These are phyloP conservation scores for Vombatus ursinus DNA, from an alignment of 2,113 vertebrate species.

Conservation along the genomic window DNA sequence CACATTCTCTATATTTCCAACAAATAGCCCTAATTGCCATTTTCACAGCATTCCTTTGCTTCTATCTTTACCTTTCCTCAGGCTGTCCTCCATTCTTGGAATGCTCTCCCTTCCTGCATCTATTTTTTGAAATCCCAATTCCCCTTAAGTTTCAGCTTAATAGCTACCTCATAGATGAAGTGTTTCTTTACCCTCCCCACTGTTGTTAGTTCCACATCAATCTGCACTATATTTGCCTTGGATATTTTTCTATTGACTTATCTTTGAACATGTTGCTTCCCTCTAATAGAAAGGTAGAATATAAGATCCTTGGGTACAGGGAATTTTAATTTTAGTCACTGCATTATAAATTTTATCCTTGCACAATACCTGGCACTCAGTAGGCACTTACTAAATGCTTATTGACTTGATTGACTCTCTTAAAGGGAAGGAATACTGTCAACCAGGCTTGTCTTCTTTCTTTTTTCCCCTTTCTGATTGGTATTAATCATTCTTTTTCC, in stretches of 20 bases:
- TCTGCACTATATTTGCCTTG: background rate
- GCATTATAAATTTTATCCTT: background rate
- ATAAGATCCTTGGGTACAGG: background rate
- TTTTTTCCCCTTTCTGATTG: conserved; percentile 1
- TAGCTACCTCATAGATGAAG: background rate
- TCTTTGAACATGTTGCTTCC: background rate
- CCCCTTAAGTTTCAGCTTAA: background rate
- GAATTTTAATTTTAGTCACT: background rate
- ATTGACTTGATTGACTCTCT: conserved; percentile 7
- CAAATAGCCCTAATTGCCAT: background rate
- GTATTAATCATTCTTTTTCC: background rate
- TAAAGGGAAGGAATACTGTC: conserved; percentile 24
- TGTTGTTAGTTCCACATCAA: background rate
- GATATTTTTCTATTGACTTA: background rate
- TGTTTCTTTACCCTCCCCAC: background rate
- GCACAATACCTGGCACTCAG: background rate
- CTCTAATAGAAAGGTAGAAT: background rate
- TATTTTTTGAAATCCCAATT: background rate
- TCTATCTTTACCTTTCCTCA: background rate
- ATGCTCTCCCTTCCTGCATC: background rate
- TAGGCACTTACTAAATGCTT: background rate
- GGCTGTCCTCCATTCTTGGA: background rate
- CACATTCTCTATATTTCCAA: background rate
- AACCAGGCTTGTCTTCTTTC: background rate
- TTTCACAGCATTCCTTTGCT: background rate